These are phyloP conservation scores for Rhopalosiphum padi DNA, from an alignment of 1,140 invertebrate species.

Conservation along the genomic window DNA sequence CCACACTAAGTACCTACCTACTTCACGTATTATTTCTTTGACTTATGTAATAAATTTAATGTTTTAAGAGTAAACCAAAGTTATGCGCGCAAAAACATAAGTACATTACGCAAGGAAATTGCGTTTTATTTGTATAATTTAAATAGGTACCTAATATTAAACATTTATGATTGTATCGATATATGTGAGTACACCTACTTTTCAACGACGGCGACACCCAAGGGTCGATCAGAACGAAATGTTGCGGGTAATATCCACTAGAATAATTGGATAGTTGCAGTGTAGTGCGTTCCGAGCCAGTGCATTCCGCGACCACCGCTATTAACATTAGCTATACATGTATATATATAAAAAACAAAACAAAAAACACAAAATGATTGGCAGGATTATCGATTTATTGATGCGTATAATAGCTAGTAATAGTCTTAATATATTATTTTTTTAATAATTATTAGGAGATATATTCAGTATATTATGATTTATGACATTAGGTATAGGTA, in stretches of 20 bases:
- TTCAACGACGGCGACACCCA: neutral
- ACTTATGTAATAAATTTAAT: neutral
- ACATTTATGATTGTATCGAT: neutral
- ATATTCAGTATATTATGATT: neutral
- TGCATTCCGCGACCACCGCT: slow-evolving; percentile 14
- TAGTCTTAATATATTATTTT: neutral
- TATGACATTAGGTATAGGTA: neutral
- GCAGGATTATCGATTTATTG: neutral
- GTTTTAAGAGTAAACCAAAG: neutral
- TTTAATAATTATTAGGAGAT: neutral
- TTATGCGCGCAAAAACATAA: neutral
- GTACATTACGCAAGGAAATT: neutral
- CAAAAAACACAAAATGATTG: slow-evolving; percentile 1
- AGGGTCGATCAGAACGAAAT: neutral
- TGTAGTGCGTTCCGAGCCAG: neutral
- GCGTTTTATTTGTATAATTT: neutral
- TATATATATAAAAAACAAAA: neutral
- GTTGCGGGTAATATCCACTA: neutral
- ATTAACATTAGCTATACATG: slow-evolving; percentile 38
- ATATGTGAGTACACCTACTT: neutral
- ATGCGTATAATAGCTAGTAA: neutral
- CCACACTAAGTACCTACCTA: neutral
- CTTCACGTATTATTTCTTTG: neutral
- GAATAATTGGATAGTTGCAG: neutral
- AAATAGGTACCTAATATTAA: neutral